A percentile compares a stretch with the other conserved stretches of the same genome.
Evolutionary conservation across 2,888 invertebrate genomes (phyloP).

Genomic region (Coelogynopora nodosa): DNA sequence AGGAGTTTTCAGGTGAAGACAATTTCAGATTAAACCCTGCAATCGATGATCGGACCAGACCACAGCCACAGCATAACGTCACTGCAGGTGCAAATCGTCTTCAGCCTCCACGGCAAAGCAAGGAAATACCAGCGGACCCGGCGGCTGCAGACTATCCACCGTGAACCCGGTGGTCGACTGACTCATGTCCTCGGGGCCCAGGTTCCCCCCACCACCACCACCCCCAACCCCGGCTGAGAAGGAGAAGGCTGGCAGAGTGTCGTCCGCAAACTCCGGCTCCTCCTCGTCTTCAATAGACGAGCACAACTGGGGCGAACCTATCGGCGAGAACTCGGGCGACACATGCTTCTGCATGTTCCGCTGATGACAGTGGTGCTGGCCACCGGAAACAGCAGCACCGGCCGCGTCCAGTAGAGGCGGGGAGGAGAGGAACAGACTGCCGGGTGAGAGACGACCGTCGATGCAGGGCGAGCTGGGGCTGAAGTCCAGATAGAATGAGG

Average conservation of each 20-base stretch:
- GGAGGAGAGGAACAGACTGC: neutral
- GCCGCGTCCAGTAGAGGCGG: neutral
- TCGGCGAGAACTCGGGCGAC: neutral
- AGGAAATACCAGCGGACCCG: too few relatives aligned
- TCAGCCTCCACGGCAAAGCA: too few relatives aligned
- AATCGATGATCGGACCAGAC: too few relatives aligned
- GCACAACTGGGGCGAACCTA: neutral
- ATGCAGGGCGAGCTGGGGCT: neutral
- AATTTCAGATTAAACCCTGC: too few relatives aligned
- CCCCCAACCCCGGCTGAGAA: neutral
- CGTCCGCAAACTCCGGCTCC: neutral
- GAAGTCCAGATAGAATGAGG: neutral
- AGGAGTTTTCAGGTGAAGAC: too few relatives aligned
- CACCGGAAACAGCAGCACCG: neutral
- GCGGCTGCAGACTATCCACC: too few relatives aligned
- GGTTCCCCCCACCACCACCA: neutral
- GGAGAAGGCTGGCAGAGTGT: neutral
- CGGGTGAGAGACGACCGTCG: neutral
- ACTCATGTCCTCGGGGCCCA: neutral
- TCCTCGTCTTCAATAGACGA: neutral
- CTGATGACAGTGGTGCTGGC: neutral
- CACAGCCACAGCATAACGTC: too few relatives aligned
- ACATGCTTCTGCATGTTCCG: neutral
- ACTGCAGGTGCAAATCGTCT: too few relatives aligned
- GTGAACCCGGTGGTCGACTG: neutral